Conservation (phyloP, 1,140 invertebrate genomes). For the Drosophila sturtevanti region DNA sequence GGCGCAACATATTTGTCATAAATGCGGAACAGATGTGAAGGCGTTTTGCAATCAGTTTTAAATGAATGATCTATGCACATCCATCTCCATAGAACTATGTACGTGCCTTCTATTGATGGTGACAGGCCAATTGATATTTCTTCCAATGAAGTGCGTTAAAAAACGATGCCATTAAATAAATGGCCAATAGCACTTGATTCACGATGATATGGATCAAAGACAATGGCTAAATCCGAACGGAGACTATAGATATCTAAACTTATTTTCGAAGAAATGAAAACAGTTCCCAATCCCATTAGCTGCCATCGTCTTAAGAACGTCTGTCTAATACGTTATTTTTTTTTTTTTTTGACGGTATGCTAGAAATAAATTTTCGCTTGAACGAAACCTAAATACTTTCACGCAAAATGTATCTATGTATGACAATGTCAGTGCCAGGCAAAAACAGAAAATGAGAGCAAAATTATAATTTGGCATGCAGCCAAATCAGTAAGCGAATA, state of each 20-base stretch:
- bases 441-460: constrained; percentile 66
- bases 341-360: constrained; percentile 64
- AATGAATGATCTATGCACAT: constrained; percentile 29
- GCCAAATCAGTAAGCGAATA: constrained; percentile 69
- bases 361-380: constrained; percentile 62
- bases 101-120: neutral
- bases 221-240: constrained; percentile 42
- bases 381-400: constrained; percentile 68
- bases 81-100: neutral
- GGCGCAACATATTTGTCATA: constrained; percentile 65
- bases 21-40: constrained; percentile 61
- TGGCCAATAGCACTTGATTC: constrained; percentile 12
- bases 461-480: constrained; percentile 64
- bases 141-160: neutral
- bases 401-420: constrained; percentile 50
- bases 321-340: constrained; percentile 35
- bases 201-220: constrained; percentile 40
- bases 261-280: constrained; percentile 14
- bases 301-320: constrained; percentile 23
- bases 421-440: constrained; percentile 74
- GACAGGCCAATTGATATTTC: neutral
- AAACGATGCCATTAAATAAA: constrained; percentile 20
- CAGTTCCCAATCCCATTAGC: neutral
- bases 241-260: neutral
- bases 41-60: neutral